Base-by-base conservation (phyloP, 2,113 vertebrate species). In the Dendropsophus ebraccatus region DNA sequence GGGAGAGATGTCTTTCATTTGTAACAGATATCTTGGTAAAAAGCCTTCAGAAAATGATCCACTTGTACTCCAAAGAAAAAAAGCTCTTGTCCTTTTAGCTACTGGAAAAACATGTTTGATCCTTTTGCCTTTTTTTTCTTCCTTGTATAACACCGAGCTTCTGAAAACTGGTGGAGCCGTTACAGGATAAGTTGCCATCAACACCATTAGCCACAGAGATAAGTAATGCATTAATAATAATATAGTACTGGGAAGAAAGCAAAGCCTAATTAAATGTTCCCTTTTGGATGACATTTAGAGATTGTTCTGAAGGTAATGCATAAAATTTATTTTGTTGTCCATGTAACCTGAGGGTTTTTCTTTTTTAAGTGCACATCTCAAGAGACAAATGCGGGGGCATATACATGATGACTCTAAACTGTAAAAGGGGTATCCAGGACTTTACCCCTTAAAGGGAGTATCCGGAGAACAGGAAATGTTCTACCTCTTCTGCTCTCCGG, bases 1-100 rank as follows among this genome's bases (percentile, higher is more conserved):
- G 84, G 65, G 62, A 79, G 65, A 80, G 23, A 73, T 47, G 49
- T 30, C 11, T 80, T 86, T 79, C 50, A 80, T 72, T 60, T 80
- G 58, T 72, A 54, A 52, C 16, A 72, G 50, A 72, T 80, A 72
- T 47, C 62, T 81, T 73, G 76, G 72, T 86, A 86, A 81, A 85
- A 86, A 67, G 50, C 60, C 49, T 17, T 85, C 35, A 60, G n/a
- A 60, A 80, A 80, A 60, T 21, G 76, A 72, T 86, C 76, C 25
- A 70, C 76, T 72, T 81, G 47, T 86, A 2, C 35, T 41, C 19
- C 5, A 69, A 65, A 41, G 41, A 50, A 78, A 32, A 23, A 54
- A 10, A 2, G n/a, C 28, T n/a, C n/a, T n/a, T n/a, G n/a, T n/a
- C n/a, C n/a, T 79, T 37, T 79, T 58, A 35, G 14, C 19, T 58